Evolutionary conservation across 2,888 invertebrate genomes (phyloP), one percentile per base, ranked within the genome.

Genomic region (Leptinotarsa haldemani): DNA sequence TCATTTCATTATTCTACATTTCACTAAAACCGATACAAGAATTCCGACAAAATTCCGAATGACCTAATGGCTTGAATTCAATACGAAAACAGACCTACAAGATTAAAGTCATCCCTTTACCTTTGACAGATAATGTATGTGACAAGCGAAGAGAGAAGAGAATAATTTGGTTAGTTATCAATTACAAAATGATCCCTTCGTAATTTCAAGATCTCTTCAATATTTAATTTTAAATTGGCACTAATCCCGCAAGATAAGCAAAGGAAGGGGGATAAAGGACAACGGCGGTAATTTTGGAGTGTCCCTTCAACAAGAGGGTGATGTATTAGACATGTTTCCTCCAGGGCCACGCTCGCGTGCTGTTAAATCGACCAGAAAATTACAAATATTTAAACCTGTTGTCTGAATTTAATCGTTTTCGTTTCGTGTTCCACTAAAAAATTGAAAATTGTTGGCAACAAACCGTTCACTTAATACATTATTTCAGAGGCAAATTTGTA

Each of bases 181-280:
- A 83, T 84, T 84, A 84, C 83, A 83, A 82, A 82, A 82, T 82
- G 79, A 82, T 81, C 83, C 82, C 82, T 80, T 53, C 47, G 69
- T 73, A 83, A 83, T 82, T 83, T 83, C 78, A 80, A 84, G 83
- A 84, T 83, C 83, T 82, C 81, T 84, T 86, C 83, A 85, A 85
- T 85, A 85, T 85, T 86, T 85, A 85, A 85, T 85, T 85, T 84
- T 80, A 81, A 80, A 83, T 82, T 83, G 80, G 78, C 80, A 82
- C 82, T 84, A 85, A 86, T 84, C 83, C 84, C 82, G 79, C 84
- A 83, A 80, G 82, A 83, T 81, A 83, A 70, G 77, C 79, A 74
- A 74, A 70, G 74, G 74, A 69, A 73, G 71, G 74, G 77, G 77
- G 71, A 73, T 65, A 75, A 74, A 78, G 77, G 77, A 76, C 78